These are phyloP conservation scores for Bombylius discolor DNA, from an alignment of 2,888 invertebrate genomes.

Conservation along the genomic window DNA sequence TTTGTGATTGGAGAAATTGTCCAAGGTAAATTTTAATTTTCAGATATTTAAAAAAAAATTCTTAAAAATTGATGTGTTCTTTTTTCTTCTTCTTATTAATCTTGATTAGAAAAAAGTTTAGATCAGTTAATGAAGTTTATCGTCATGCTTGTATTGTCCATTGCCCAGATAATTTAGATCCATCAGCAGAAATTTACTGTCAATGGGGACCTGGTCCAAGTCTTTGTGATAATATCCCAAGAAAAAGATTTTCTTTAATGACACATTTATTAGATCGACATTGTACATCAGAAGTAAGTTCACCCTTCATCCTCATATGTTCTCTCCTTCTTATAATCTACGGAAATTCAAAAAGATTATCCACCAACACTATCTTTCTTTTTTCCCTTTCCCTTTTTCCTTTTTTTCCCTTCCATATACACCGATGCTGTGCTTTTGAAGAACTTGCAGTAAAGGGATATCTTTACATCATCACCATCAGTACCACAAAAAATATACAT, in stretches of 20 bases:
- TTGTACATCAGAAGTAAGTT: slow-evolving; percentile 62
- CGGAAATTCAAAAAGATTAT: background rate
- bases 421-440: no score
- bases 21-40: slow-evolving; percentile 40
- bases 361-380: no score
- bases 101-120: slow-evolving; percentile 46
- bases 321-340: background rate
- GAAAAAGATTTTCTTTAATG: slow-evolving; percentile 87
- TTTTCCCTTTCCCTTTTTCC: background rate
- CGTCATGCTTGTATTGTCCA: slow-evolving; percentile 77
- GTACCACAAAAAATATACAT: slow-evolving; percentile 10
- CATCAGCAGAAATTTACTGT: slow-evolving; percentile 65
- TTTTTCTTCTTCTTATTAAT: no score
- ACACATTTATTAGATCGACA: slow-evolving; percentile 95
- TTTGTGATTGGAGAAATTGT: slow-evolving; percentile 94
- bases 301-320: background rate
- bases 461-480: background rate
- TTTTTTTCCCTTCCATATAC: background rate
- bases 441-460: no score
- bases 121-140: slow-evolving; percentile 65
- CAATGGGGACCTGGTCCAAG: slow-evolving; percentile 59
- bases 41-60: no score
- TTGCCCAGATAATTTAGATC: slow-evolving; percentile 52
- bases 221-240: slow-evolving; percentile 73
- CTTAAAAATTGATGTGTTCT: no score